Evolutionary conservation across 1,140 invertebrate genomes (phyloP).

Genomic region (Trissolcus basalis): DNA sequence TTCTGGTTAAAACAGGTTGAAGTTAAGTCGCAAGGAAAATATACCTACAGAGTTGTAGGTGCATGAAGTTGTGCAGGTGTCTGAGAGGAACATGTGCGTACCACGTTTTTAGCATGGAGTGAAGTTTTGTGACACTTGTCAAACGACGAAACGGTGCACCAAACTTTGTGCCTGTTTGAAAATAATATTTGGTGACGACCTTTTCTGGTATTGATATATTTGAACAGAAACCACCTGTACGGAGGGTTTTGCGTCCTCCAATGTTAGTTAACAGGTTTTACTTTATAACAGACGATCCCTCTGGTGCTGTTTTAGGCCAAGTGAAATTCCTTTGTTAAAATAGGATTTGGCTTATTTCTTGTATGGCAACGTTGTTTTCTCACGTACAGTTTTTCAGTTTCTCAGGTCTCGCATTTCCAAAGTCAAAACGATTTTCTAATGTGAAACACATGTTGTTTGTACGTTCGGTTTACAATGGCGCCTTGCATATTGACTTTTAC

Average conservation of each 20-base stretch:
- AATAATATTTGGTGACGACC: constrained; percentile 31
- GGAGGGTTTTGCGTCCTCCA: constrained; percentile 6
- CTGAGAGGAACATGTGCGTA: constrained; percentile 27
- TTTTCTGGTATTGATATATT: constrained; percentile 27
- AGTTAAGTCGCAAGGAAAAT: constrained; percentile 23
- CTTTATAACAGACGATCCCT: constrained; percentile 1
- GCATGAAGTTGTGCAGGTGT: constrained; percentile 22
- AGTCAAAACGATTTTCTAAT: constrained; percentile 2
- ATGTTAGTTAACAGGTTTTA: constrained; percentile 24
- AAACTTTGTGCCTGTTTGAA: constrained; percentile 30
- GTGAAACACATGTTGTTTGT: constrained; percentile 17
- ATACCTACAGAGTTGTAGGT: constrained; percentile 12
- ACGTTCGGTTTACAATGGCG: constrained; percentile 3
- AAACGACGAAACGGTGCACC: constrained; percentile 15
- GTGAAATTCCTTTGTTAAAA: constrained; percentile 14
- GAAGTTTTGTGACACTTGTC: constrained; percentile 40
- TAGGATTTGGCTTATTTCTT: constrained; percentile 21
- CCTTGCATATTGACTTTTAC: neutral
- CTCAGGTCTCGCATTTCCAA: neutral
- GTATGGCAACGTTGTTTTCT: constrained; percentile 18
- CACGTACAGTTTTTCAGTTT: constrained; percentile 19
- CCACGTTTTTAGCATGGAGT: constrained; percentile 36
- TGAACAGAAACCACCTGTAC: constrained; percentile 22
- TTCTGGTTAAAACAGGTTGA: constrained; percentile 26
- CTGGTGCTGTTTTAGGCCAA: constrained; percentile 9